A percentile compares a stretch with the other conserved stretches of the same genome.
Conservation (phyloP, 2,113 vertebrate species). For the human (Homo sapiens) region DNA sequence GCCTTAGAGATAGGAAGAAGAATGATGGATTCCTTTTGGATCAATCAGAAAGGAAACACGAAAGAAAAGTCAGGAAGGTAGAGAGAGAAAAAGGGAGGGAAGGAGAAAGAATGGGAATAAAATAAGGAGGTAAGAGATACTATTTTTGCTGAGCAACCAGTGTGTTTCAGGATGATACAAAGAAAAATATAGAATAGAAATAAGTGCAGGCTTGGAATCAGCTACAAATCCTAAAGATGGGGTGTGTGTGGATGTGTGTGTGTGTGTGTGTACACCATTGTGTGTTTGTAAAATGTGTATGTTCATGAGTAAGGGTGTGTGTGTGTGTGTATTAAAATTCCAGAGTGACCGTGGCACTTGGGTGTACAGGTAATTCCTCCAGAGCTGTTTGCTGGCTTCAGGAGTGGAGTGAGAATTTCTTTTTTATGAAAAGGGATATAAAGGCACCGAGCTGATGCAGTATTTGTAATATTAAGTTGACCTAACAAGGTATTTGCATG, state of each 20-base stretch:
- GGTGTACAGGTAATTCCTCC: conserved; percentile 80
- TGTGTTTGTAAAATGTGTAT: conserved; percentile 38
- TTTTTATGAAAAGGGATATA: conserved; percentile 85
- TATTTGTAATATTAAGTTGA: conserved; percentile 84
- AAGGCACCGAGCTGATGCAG: conserved; percentile 84
- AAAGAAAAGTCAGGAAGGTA: conserved; percentile 55
- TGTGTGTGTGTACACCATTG: not conserved
- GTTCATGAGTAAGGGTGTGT: not conserved
- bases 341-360: conserved; percentile 52
- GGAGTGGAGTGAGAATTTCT: conserved; percentile 80
- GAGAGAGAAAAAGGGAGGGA: conserved; percentile 42
- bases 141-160: conserved; percentile 80
- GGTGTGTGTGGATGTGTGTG: not conserved
- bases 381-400: conserved; percentile 77
- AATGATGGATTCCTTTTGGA: conserved; percentile 67
- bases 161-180: conserved; percentile 81
- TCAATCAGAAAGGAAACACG: conserved; percentile 75
- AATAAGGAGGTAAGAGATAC: conserved; percentile 46
- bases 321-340: conserved; percentile 63
- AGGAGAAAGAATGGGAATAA: conserved; percentile 23
- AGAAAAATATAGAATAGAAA: conserved; percentile 79
- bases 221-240: conserved; percentile 72
- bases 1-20: conserved; percentile 72
- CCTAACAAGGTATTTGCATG: conserved; percentile 83
- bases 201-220: conserved; percentile 78